Evolutionary conservation across 2,888 invertebrate genomes (phyloP).

Genomic region (Hoplodrina blanda): DNA sequence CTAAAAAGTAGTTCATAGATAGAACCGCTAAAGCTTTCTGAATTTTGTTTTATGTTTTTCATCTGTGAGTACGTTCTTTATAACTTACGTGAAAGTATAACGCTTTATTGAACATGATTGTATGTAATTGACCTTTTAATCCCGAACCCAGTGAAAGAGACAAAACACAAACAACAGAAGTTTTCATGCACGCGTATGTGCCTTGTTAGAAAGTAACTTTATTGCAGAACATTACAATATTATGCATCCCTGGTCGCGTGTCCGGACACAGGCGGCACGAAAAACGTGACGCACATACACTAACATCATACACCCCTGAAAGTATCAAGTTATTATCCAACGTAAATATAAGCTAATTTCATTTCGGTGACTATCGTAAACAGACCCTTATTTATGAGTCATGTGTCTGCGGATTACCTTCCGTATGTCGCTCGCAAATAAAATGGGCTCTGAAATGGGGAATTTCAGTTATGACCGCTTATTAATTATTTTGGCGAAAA

Average conservation of each 20-base stretch:
- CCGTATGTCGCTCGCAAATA: slow-evolving; percentile 9
- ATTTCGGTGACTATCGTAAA: slow-evolving; percentile 16
- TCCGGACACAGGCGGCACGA: neutral
- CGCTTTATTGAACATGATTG: neutral
- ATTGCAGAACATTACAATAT: slow-evolving; percentile 16
- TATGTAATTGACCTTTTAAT: neutral
- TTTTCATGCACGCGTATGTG: slow-evolving; percentile 13
- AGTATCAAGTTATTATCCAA: slow-evolving; percentile 1
- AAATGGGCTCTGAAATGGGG: slow-evolving; percentile 10
- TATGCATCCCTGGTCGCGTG: slow-evolving; percentile 3
- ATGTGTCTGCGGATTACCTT: slow-evolving; percentile 4
- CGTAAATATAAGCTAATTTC: slow-evolving; percentile 6
- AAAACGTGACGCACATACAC: slow-evolving; percentile 8
- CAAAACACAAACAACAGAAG: slow-evolving; percentile 40
- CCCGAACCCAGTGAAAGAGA: neutral
- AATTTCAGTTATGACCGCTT: slow-evolving; percentile 18
- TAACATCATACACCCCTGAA: slow-evolving; percentile 12
- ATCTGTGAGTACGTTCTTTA: neutral
- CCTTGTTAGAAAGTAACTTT: slow-evolving; percentile 26
- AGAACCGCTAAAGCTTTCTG: slow-evolving; percentile 1
- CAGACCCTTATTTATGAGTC: slow-evolving; percentile 12
- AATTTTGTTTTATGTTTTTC: neutral
- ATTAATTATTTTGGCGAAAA: slow-evolving; percentile 17
- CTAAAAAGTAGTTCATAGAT: slow-evolving; percentile 4
- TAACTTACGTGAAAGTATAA: neutral